Percentiles rank a stretch among this genome's conserved stretches.
These are phyloP conservation scores for Cossypha caffra DNA, from an alignment of 2,797 vertebrate genomes.

Conservation along the genomic window DNA sequence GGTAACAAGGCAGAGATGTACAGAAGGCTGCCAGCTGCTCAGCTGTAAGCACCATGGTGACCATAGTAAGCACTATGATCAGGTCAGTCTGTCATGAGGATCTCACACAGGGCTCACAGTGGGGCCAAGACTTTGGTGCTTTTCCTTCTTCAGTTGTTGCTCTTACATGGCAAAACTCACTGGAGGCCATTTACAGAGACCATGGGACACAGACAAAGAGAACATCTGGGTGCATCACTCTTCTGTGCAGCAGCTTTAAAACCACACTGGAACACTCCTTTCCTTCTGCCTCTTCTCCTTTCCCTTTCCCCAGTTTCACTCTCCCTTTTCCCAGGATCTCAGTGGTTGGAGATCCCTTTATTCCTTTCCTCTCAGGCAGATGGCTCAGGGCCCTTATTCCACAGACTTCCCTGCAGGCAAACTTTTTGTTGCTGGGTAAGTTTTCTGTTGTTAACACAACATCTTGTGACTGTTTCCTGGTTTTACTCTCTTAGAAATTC, in stretches of 20 bases:
- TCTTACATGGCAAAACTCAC: not conserved
- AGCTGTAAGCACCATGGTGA: not conserved
- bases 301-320: fast-evolving
- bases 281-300: not conserved
- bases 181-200: not conserved
- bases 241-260: not conserved
- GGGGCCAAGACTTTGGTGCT: not conserved
- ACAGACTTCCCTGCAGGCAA: not conserved
- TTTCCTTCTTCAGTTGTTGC: not conserved
- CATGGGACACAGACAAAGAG: not conserved
- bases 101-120: not conserved
- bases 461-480: not conserved
- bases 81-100: not conserved
- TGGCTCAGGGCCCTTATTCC: not conserved
- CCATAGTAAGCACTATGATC: not conserved
- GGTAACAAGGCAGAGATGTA: not conserved
- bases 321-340: not conserved
- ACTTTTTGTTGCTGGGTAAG: not conserved
- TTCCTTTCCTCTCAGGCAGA: not conserved
- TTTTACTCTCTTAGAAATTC: not conserved
- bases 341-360: not conserved
- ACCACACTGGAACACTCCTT: not conserved
- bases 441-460: not conserved
- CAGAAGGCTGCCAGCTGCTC: not conserved
- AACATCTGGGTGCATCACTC: not conserved